Evolutionary conservation across 2,113 vertebrate genomes (phyloP), one percentile per base, ranked within the genome.

Genomic region (Dicerorhinus sumatrensis): DNA sequence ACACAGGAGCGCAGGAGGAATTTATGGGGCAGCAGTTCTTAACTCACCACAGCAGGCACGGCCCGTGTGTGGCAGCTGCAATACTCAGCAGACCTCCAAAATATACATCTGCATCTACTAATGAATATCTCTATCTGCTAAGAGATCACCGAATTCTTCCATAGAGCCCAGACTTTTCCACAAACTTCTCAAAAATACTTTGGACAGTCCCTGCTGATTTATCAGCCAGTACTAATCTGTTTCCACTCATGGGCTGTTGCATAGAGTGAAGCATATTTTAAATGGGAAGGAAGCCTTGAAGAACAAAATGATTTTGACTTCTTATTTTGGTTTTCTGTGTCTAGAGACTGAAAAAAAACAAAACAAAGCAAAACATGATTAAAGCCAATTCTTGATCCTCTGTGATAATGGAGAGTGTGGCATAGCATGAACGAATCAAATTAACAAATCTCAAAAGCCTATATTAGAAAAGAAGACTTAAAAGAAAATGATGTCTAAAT

Each of bases 401-500:
- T 77, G 46, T 92, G 69, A 96, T 83, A 86, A 90, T 1, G 20
- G 86, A 81, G 21, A 93, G 25, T 27, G 36, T 4, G 0, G 29
- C 3, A 3, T 33, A 91, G 69, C 29, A n/a, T 70, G 65, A 91
- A 63, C 25, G n/a, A 94, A 54, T 73, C 91, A 90, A 83, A 80
- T 79, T 36, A 87, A 69, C 62, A 87, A 46, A 94, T 72, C 67
- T 89, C 77, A 81, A 75, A 83, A 91, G 62, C 31, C 51, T 75
- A 17, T 33, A 6, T 73, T 73, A 92, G 73, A 92, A 94, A 92
- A 17, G 16, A 94, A 88, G 46, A 82, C 75, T 85, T 31, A 33
- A 73, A 94, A 90, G 54, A 70, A 80, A 77, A 85, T 67, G 13
- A 14, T 82, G 73, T 75, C 69, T 94, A 87, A 54, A 90, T 63